Base-by-base conservation (phyloP, 2,113 vertebrate species). In the Suricata suricatta region DNA sequence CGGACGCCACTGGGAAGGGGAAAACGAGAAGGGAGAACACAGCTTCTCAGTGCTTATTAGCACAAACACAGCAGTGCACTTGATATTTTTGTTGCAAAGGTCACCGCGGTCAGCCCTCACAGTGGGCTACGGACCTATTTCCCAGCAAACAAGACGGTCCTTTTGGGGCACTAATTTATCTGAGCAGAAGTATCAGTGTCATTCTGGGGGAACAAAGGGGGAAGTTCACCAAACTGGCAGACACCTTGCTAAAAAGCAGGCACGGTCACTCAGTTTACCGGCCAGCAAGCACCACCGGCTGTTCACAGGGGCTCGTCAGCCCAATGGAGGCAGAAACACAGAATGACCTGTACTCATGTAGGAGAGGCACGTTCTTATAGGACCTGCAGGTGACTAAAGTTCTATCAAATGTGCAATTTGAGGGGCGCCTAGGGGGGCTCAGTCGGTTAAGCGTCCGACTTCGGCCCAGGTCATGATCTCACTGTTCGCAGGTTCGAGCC, bases 1-100 rank as follows among this genome's bases (percentile, higher is more conserved):
- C 0, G 1, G 0, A 0, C 0, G 1, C 6, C 66, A 57, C 33
- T 0, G 0, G 3, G 35, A 8, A 12, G 12, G 25, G 14, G 41
- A 35, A 41, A 29, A 47, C 0, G 5, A 29, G 8, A 19, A 17
- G 14, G 35, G 25, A 35, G 23, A 7, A 7, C 0, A 1, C 44
- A 11, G 4, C 38, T 25, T 21, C 38, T 25, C 8, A 0, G 0
- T 0, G 35, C 41, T 31, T 10, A 9, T 27, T 1, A 21, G 29
- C 89, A 29, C 33, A 3, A 3, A 33, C 10, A 1, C 74, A 21
- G 89, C 15, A 1, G 47, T 1, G 63, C 27, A 4, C 35, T 41
- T 15, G n/a, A 6, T 1, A 2, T 15, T 23, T 33, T 14, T 41
- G 83, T 8, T 29, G 25, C 77, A 14, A 5, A 71, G 77, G n/a